Evolutionary conservation across 2,888 invertebrate genomes (phyloP).

Genomic region (Euzetes globulus): DNA sequence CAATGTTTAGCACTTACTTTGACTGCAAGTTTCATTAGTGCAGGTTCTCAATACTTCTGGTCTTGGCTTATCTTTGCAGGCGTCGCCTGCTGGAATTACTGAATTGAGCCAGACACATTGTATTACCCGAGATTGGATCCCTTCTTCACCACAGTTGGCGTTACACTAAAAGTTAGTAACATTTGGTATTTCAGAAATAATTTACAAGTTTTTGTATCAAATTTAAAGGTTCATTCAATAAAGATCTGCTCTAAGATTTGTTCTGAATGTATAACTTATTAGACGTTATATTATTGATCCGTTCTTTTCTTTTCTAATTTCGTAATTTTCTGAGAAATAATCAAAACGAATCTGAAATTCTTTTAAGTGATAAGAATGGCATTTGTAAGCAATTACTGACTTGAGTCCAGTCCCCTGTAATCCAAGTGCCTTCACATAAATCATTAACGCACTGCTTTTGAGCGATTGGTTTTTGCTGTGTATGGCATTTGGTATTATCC

Average conservation of each 20-base stretch:
- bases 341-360: background rate
- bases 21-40: slow-evolving; percentile 49
- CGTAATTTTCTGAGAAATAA: background rate
- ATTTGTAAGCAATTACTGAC: slow-evolving; percentile 15
- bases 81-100: slow-evolving; percentile 71
- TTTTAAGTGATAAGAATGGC: background rate
- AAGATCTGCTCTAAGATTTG: no score
- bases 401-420: slow-evolving; percentile 22
- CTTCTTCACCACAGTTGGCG: slow-evolving; percentile 70
- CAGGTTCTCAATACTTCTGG: slow-evolving; percentile 73
- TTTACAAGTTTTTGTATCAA: no score
- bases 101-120: slow-evolving; percentile 88
- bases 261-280: no score
- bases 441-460: slow-evolving; percentile 28
- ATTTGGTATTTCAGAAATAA: no score
- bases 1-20: slow-evolving; percentile 34
- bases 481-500: background rate
- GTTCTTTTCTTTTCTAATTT: no score
- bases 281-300: no score
- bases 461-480: slow-evolving; percentile 22
- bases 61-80: slow-evolving; percentile 67
- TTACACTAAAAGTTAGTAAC: slow-evolving; percentile 55
- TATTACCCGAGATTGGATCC: slow-evolving; percentile 76
- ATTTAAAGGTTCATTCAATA: no score
- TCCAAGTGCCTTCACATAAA: slow-evolving; percentile 30